Evolutionary conservation across 2,888 invertebrate species (phyloP), one percentile per base, ranked within the genome.

Genomic region (Athalia cordata): DNA sequence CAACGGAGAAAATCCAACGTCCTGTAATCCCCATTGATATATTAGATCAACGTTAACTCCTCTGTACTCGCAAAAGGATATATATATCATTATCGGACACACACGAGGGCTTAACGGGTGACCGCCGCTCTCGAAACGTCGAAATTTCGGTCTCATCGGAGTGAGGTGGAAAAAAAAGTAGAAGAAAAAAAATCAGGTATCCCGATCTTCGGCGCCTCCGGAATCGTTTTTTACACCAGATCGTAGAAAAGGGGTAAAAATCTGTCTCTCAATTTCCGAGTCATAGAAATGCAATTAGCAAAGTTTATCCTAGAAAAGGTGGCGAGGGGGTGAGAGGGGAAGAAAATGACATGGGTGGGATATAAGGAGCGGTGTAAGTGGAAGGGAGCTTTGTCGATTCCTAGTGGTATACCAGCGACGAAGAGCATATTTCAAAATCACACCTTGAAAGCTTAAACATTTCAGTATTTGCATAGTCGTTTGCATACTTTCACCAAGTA

Each of bases 391-490:
- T 29, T 29, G 29, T 29, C 29, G 29, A 55, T 55, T 3, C 4
- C 9, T 52, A 11, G 11, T 0, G 29, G 67, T 29, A 50, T 11
- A 52, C 13, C 6, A 55, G 43, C 52, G 52, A 52, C 55, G 50
- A 43, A 43, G 68, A 68, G 29, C 43, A 68, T 68, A 68, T 45
- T 72, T 59, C 57, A 59, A 72, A 72, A 72, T 72, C 68, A 72
- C 45, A 59, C 70, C 57, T 45, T 7, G 43, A 57, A 72, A 59
- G 70, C 70, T 72, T 59, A 57, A 72, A 55, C 68, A 68, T 57
- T 72, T 59, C 29, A 47, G 59, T 72, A 72, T 72, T 72, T 72
- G 72, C 72, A 72, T 72, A 72, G 59, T 72, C 72, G 72, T 72
- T 72, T 72, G 72, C 72, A 72, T 72, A 72, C 57, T 72, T 68